phyloP scores from a whole-genome alignment of 2,797 vertebrate genomes.

The Gambelia wislizenii region DNA sequence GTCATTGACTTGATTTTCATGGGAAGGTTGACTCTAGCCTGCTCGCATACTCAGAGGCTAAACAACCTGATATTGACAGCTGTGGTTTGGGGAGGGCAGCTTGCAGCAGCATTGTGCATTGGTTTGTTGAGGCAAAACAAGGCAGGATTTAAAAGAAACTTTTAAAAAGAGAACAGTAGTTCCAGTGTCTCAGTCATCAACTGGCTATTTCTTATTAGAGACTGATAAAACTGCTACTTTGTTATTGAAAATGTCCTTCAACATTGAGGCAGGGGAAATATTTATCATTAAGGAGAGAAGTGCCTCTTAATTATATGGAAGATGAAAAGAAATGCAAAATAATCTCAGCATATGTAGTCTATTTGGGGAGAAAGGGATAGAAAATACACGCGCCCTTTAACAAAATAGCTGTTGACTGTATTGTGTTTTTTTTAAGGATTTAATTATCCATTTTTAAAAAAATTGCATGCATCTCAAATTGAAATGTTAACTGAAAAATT shows the following conservation, averaged over 20 bases:
- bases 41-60: slow-evolving; percentile 83
- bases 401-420: background rate
- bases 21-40: slow-evolving; percentile 88
- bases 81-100: slow-evolving; percentile 80
- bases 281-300: slow-evolving; percentile 16
- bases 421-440: background rate
- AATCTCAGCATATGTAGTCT: accelerated
- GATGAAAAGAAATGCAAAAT: background rate
- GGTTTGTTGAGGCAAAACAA: slow-evolving; percentile 90
- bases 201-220: slow-evolving; percentile 73
- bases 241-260: slow-evolving; percentile 11
- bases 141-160: slow-evolving; percentile 88
- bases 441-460: background rate
- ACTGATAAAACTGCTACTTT: slow-evolving; percentile 36
- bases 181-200: slow-evolving; percentile 85
- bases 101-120: slow-evolving; percentile 80
- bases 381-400: background rate
- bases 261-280: slow-evolving; percentile 44
- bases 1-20: slow-evolving; percentile 98
- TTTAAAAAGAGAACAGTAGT: slow-evolving; percentile 88
- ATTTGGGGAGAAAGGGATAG: background rate
- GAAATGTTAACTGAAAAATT: background rate
- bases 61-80: slow-evolving; percentile 86
- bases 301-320: slow-evolving; percentile 28
- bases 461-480: background rate